phyloP scores from a whole-genome alignment of 2,888 invertebrate genomes.

The Xestia sexstrigata region DNA sequence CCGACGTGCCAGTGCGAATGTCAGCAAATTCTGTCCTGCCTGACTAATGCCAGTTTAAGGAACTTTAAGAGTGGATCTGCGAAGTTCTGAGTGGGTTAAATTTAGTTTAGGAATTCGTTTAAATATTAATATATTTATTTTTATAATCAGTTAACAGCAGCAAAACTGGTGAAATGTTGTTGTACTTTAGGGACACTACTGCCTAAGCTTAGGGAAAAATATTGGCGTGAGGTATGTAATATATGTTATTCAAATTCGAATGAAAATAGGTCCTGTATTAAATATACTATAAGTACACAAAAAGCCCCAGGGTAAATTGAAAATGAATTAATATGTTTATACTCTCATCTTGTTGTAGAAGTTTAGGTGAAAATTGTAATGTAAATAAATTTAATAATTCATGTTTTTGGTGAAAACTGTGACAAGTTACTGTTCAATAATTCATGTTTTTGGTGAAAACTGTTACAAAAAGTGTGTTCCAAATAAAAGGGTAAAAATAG shows the following conservation, averaged over 20 bases:
- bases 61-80: slow-evolving; percentile 7
- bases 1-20: slow-evolving; percentile 28
- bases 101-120: neutral
- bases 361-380: no score
- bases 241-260: neutral
- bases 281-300: neutral
- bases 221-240: neutral
- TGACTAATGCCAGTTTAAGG: slow-evolving; percentile 30
- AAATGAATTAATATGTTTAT: neutral
- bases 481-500: no score
- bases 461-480: no score
- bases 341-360: neutral
- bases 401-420: no score
- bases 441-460: no score
- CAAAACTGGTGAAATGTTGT: neutral
- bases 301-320: neutral
- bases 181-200: no score
- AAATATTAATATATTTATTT: neutral
- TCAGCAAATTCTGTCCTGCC: slow-evolving; percentile 34
- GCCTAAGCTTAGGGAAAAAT: neutral
- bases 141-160: neutral
- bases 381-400: no score
- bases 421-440: no score
- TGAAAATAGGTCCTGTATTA: neutral
- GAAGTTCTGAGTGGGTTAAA: slow-evolving; percentile 6